phyloP scores from a whole-genome alignment of 2,113 vertebrate species.

The Copsychus sechellarum region DNA sequence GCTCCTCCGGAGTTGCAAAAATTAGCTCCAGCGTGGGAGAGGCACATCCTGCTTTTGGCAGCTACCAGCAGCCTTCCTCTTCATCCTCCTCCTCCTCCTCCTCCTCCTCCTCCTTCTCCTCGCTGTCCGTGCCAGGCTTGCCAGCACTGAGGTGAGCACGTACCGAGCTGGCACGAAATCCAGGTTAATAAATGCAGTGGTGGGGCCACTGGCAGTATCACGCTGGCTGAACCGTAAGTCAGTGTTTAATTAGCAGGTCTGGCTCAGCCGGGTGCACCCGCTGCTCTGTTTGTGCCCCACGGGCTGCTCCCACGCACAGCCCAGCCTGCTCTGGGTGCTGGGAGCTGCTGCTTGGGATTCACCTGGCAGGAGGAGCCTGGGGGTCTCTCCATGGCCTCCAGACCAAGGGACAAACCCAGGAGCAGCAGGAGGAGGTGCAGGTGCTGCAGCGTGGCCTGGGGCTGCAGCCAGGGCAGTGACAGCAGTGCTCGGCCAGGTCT shows the following conservation, averaged over 20 bases:
- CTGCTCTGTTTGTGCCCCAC: not conserved
- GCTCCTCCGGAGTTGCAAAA: not conserved
- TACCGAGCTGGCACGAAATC: constrained; percentile 54
- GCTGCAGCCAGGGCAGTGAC: too few relatives aligned
- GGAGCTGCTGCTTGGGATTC: fast-evolving
- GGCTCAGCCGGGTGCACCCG: not conserved
- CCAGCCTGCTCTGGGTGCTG: fast-evolving
- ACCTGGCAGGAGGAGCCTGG: not conserved
- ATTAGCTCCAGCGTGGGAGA: not conserved
- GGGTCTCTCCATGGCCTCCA: not conserved
- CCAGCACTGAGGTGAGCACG: constrained; percentile 25
- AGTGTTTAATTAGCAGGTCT: not conserved
- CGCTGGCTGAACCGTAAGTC: not conserved
- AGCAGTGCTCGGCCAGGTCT: not conserved
- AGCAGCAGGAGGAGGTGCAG: constrained; percentile 55
- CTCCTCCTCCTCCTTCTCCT: not conserved
- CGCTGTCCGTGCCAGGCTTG: not conserved
- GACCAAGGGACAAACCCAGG: not conserved
- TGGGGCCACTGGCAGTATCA: not conserved
- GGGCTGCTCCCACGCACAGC: not conserved
- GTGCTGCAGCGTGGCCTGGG: constrained; percentile 13
- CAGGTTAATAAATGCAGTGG: constrained; percentile 62
- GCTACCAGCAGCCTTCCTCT: not conserved
- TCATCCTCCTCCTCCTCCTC: not conserved
- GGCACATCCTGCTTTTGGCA: not conserved